These are phyloP conservation scores for Calonectris borealis DNA, from an alignment of 2,113 vertebrate genomes.

Conservation along the genomic window DNA sequence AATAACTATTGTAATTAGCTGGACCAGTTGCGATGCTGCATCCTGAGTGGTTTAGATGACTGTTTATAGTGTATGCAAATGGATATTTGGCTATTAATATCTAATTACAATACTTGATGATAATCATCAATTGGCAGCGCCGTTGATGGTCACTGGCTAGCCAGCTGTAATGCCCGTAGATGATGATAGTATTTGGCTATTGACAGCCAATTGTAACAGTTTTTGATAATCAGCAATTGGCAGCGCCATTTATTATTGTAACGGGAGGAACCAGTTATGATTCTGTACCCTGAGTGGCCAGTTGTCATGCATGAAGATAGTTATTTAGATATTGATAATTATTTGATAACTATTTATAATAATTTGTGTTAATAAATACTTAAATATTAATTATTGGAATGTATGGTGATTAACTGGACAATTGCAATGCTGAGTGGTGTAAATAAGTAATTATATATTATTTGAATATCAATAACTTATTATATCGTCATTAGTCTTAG, in stretches of 20 bases:
- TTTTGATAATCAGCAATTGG: neutral
- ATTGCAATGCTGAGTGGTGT: neutral
- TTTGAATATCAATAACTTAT: neutral
- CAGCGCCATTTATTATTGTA: neutral
- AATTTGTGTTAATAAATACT: neutral
- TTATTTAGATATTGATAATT: neutral
- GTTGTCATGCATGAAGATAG: neutral
- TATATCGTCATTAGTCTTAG: neutral
- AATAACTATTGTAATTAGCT: neutral
- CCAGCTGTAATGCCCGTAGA: neutral
- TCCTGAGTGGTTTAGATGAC: neutral
- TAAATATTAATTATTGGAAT: neutral
- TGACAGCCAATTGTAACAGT: neutral
- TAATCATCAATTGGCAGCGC: neutral
- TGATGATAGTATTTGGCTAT: fast-evolving
- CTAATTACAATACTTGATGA: neutral
- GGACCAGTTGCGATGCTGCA: no score
- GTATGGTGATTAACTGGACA: neutral
- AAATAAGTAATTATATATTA: neutral
- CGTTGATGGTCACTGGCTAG: neutral
- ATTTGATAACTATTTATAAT: neutral
- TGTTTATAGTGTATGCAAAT: neutral
- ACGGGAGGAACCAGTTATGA: neutral
- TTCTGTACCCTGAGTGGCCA: neutral
- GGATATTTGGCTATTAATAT: neutral